phyloP scores from a whole-genome alignment of 1,140 invertebrate genomes.

The Latrodectus geometricus region DNA sequence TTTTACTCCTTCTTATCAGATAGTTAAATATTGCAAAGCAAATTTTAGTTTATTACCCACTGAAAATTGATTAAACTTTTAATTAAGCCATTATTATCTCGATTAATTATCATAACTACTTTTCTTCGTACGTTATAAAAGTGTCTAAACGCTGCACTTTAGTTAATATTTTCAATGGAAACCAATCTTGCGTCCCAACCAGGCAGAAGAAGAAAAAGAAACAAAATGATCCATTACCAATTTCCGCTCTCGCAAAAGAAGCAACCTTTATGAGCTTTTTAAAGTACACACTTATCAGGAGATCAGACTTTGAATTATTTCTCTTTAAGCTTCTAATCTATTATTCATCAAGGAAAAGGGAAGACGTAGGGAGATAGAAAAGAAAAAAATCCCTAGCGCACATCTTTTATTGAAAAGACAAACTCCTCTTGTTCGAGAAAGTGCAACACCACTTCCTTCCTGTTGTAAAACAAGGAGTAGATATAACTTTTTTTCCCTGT shows the following conservation, averaged over 20 bases:
- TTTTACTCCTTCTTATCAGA: no score
- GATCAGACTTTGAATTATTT: slow-evolving; percentile 44
- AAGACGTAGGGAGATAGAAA: not conserved
- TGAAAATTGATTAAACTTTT: no score
- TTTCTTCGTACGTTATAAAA: not conserved
- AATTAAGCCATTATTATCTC: no score
- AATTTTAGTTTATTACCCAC: no score
- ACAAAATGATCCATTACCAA: slow-evolving; percentile 39
- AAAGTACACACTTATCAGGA: slow-evolving; percentile 48
- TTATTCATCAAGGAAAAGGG: slow-evolving; percentile 36
- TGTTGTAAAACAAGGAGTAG: slow-evolving; percentile 45
- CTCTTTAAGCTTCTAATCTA: slow-evolving; percentile 49
- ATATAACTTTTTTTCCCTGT: not conserved
- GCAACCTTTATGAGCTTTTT: not conserved
- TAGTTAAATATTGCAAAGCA: no score
- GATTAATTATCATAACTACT: not conserved
- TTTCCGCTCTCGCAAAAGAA: slow-evolving; percentile 22
- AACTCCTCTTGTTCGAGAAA: slow-evolving; percentile 48
- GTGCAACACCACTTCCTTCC: slow-evolving; percentile 53
- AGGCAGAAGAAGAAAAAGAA: not conserved
- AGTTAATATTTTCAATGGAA: slow-evolving; percentile 28
- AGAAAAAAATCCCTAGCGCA: not conserved
- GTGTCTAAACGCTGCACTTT: slow-evolving; percentile 1
- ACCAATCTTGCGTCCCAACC: not conserved
- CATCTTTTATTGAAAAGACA: slow-evolving; percentile 53